Evolutionary conservation across 2,888 invertebrate species (phyloP), one percentile per base, ranked within the genome.

Genomic region (Rugalucina vietnamica): DNA sequence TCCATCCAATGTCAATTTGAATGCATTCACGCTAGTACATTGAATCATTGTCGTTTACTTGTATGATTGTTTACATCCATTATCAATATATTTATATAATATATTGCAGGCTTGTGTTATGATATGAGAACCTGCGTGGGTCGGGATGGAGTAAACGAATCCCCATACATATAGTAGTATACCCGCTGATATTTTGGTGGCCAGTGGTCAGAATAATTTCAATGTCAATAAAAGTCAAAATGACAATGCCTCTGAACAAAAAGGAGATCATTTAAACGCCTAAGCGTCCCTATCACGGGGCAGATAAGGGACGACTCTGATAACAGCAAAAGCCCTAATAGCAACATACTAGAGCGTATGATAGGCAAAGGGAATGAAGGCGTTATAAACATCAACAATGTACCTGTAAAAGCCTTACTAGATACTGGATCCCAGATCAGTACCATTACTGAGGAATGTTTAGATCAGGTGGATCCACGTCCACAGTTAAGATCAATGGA

Each of bases 311-410:
- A 12, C 75, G 27, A 34, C n/a, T 5, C n/a, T 14, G 21, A 70
- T n/a, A 43, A 24, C 39, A 27, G 43, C 18, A 39, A 57, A 54
- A 54, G 54, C 54, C 12, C 32, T 34, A n/a, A 43, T 10, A 54
- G 27, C 36, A 29, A 8, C 21, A 27, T 75, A 34, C n/a, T n/a
- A 32, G 57, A 57, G 71, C 39, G 57, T 37, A 18, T 71, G 36
- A 27, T 78, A n/a, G 78, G 78, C 24, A 5, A 5, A 1, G 43
- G 49, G 34, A 78, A 78, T 70, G 71, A 50, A 78, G 34, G n/a
- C n/a, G 29, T 49, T 29, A 24, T 78, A n/a, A 12, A 24, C 21
- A 78, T 78, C 18, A 70, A 78, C 27, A 34, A 50, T 27, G 32
- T 29, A 21, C 49, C 34, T 18, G 24, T 32, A 21, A 70, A 71